Conservation (phyloP, 2,113 vertebrate genomes). For the Chrysemys picta region DNA sequence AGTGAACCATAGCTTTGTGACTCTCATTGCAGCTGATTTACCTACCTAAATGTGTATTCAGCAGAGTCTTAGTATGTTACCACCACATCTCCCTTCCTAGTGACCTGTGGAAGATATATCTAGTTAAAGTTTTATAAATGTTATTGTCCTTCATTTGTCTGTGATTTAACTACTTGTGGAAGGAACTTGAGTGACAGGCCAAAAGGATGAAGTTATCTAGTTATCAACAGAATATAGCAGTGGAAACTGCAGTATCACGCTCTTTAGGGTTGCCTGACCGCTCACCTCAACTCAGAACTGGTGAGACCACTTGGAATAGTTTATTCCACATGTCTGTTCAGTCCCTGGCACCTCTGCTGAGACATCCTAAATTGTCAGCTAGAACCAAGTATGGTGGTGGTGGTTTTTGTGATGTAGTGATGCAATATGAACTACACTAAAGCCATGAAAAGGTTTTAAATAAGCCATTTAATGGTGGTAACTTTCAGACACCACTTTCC, state of each 20-base stretch:
- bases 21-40: neutral
- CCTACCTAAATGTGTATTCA: neutral
- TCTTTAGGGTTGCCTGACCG: neutral
- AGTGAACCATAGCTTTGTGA: neutral
- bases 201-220: neutral
- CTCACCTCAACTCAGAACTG: accelerated
- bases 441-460: neutral
- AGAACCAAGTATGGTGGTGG: neutral
- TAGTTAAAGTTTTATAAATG: neutral
- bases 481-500: neutral
- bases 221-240: neutral
- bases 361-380: neutral
- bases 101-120: neutral
- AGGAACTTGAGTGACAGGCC: neutral
- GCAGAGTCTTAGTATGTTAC: neutral
- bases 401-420: neutral
- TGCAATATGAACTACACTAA: neutral
- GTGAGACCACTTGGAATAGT: neutral
- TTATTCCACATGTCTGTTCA: accelerated
- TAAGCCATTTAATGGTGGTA: neutral
- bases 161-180: neutral
- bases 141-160: neutral
- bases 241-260: neutral
- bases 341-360: neutral
- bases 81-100: accelerated